phyloP scores from a whole-genome alignment of 2,113 vertebrate genomes.

The Sphyrna mokarran region DNA sequence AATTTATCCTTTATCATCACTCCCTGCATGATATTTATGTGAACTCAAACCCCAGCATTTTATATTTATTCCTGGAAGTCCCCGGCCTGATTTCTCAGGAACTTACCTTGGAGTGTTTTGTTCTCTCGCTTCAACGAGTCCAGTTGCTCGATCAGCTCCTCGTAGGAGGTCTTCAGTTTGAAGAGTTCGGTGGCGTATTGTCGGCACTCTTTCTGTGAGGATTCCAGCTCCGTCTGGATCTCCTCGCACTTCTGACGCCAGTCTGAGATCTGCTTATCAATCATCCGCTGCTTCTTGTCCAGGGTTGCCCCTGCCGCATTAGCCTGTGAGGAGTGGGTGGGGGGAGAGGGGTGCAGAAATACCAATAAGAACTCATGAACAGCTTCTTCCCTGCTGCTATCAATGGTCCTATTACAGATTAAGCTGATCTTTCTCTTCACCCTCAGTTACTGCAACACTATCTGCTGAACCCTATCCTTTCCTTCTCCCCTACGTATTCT shows the following conservation, averaged over 20 bases:
- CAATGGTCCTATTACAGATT: too few species aligned
- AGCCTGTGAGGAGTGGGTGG: conserved; percentile 44
- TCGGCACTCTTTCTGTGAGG: conserved; percentile 64
- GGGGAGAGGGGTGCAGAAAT: too few species aligned
- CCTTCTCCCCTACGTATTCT: too few species aligned
- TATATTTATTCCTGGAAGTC: not conserved
- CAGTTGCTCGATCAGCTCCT: conserved; percentile 61
- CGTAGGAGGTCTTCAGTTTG: conserved; percentile 61
- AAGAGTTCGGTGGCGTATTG: conserved; percentile 60
- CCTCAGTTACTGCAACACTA: too few species aligned
- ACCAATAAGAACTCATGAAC: too few species aligned
- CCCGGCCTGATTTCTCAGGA: not conserved
- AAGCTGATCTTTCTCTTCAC: too few species aligned
- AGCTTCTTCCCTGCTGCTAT: too few species aligned
- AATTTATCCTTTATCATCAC: not conserved
- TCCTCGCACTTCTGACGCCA: conserved; percentile 66
- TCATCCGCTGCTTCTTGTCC: conserved; percentile 65
- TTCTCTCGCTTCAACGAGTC: conserved; percentile 60
- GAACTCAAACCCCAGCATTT: not conserved
- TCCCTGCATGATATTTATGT: not conserved
- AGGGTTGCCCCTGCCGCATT: conserved; percentile 50
- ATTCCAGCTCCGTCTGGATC: conserved; percentile 59
- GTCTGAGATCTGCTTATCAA: conserved; percentile 66
- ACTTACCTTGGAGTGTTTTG: conserved; percentile 62
- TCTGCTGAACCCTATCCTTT: too few species aligned